Percentiles rank a stretch among this genome's conserved stretches.
phyloP scores from a whole-genome alignment of 2,888 invertebrate species.

The Byasa hedistus region DNA sequence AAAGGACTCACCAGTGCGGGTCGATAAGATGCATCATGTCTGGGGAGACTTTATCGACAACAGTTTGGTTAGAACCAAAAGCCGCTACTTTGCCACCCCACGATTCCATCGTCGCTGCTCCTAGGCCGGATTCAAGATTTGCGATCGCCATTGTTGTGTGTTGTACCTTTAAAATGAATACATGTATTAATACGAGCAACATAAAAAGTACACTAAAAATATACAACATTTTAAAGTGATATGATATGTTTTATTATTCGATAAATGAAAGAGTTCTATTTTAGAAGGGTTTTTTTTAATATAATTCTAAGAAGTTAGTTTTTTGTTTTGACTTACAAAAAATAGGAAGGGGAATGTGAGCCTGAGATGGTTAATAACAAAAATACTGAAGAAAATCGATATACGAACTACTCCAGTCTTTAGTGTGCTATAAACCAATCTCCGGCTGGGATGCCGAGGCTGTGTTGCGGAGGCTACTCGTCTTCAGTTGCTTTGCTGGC shows the following conservation, averaged over 20 bases:
- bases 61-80: conserved; percentile 85
- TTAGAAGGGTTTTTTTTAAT: neutral
- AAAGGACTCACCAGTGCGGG: conserved; percentile 84
- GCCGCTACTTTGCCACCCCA: conserved; percentile 75
- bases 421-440: conserved; percentile 66
- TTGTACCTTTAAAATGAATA: conserved; percentile 34
- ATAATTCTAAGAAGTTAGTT: conserved; percentile 1
- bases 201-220: neutral
- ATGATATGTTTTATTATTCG: neutral
- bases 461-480: conserved; percentile 74
- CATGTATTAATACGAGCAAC: conserved; percentile 37
- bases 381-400: conserved; percentile 80
- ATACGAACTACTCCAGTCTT: conserved; percentile 80
- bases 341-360: conserved; percentile 49
- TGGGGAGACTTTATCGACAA: conserved; percentile 88
- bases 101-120: conserved; percentile 68
- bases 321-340: conserved; percentile 46
- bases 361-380: conserved; percentile 71
- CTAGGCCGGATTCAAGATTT: conserved; percentile 69
- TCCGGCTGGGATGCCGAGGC: conserved; percentile 63
- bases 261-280: conserved; percentile 1
- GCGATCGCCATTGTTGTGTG: conserved; percentile 53
- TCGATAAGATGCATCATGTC: conserved; percentile 89
- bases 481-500: conserved; percentile 35
- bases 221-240: neutral